Conservation (phyloP, 2,888 invertebrate species). For the Desoria tigrina region DNA sequence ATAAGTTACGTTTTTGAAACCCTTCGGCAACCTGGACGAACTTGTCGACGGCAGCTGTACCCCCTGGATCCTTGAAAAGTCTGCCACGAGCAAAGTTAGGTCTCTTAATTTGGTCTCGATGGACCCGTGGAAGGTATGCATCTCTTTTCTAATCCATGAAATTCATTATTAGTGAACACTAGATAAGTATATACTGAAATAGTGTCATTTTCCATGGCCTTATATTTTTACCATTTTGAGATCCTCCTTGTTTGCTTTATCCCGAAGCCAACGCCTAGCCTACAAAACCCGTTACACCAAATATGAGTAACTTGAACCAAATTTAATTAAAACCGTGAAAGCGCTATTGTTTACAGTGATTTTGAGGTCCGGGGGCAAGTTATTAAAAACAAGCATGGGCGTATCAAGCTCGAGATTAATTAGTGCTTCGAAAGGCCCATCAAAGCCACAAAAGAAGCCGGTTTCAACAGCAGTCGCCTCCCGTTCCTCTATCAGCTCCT, state of each 20-base stretch:
- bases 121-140: slow-evolving; percentile 41
- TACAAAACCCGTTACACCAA: slow-evolving; percentile 23
- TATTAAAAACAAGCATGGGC: slow-evolving; percentile 42
- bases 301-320: no score
- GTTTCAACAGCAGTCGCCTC: slow-evolving; percentile 26
- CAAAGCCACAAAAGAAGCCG: slow-evolving; percentile 39
- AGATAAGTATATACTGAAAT: background rate
- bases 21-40: slow-evolving; percentile 41
- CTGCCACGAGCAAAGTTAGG: slow-evolving; percentile 41
- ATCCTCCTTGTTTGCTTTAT: slow-evolving; percentile 35
- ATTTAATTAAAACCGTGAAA: background rate
- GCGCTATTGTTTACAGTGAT: slow-evolving; percentile 36
- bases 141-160: slow-evolving; percentile 41
- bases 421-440: slow-evolving; percentile 28
- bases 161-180: background rate
- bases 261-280: slow-evolving; percentile 40
- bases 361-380: slow-evolving; percentile 45
- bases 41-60: slow-evolving; percentile 34
- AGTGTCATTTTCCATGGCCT: background rate
- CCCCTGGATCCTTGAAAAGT: slow-evolving; percentile 45
- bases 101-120: slow-evolving; percentile 26
- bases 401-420: slow-evolving; percentile 41
- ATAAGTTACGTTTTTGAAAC: slow-evolving; percentile 38
- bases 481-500: slow-evolving; percentile 20
- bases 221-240: slow-evolving; percentile 34